Percentiles rank a stretch among this genome's conserved stretches.
These are phyloP conservation scores for Drosophila busckii DNA, from an alignment of 1,140 invertebrate species.

Conservation along the genomic window DNA sequence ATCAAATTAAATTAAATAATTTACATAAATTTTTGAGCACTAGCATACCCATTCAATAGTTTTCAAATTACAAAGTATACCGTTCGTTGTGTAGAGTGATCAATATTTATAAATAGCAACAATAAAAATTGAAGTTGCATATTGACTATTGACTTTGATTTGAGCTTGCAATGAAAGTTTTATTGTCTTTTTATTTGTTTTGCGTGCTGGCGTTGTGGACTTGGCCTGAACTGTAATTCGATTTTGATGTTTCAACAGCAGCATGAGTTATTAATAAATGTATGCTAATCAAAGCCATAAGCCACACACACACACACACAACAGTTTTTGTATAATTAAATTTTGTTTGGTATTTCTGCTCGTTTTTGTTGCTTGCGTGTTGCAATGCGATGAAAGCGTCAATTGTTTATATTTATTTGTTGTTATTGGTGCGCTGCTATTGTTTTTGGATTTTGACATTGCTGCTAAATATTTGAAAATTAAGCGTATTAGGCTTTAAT, in stretches of 20 bases:
- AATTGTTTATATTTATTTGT: constrained; percentile 6
- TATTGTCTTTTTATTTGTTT: neutral
- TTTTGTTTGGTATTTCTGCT: neutral
- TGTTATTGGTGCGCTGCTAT: constrained; percentile 4
- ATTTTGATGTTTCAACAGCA: constrained; percentile 38
- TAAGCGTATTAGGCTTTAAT: too few species aligned
- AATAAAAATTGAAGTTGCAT: too few species aligned
- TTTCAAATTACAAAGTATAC: too few species aligned
- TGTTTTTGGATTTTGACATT: too few species aligned
- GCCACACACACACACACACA: constrained; percentile 5
- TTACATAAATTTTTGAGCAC: too few species aligned
- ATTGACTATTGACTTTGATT: too few species aligned
- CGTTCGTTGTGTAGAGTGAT: too few species aligned
- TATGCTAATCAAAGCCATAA: constrained; percentile 40
- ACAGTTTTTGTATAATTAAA: constrained; percentile 9
- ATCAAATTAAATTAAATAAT: too few species aligned
- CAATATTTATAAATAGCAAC: too few species aligned
- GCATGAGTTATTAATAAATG: constrained; percentile 46
- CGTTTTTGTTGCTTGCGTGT: constrained; percentile 17
- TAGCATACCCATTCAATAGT: too few species aligned
- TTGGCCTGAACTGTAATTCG: neutral
- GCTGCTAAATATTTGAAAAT: constrained; percentile 1
- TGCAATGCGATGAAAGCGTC: constrained; percentile 40
- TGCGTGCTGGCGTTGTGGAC: neutral
- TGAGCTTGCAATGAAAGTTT: constrained; percentile 14